Conservation (phyloP, 1,140 invertebrate species). For the Drosophila serrata region DNA sequence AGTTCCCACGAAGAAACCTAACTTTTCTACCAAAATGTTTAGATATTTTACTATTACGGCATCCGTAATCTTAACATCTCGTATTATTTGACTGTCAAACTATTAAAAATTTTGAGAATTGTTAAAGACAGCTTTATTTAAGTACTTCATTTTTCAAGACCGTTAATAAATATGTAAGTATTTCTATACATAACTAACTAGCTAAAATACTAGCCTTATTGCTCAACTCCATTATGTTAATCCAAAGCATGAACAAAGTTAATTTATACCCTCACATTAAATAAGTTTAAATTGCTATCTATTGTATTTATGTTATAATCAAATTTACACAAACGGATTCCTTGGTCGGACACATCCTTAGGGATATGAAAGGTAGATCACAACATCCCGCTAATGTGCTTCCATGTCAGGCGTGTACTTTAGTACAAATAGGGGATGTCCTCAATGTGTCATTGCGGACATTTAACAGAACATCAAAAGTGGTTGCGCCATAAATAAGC, state of each 20-base stretch:
- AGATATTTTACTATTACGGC: not conserved
- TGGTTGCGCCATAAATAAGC: constrained; percentile 71
- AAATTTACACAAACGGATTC: not conserved
- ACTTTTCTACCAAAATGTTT: not conserved
- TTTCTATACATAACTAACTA: too few relatives aligned
- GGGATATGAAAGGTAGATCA: constrained; percentile 2
- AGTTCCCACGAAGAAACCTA: not conserved
- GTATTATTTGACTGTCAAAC: too few relatives aligned
- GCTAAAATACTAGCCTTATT: too few relatives aligned
- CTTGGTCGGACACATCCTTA: not conserved
- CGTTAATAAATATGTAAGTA: too few relatives aligned
- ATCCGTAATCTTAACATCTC: too few relatives aligned
- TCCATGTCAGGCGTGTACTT: constrained; percentile 3
- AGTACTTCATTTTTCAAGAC: too few relatives aligned
- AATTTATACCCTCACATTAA: not conserved
- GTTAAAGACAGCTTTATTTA: too few relatives aligned
- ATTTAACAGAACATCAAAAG: constrained; percentile 79
- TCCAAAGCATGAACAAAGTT: not conserved
- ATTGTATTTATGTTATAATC: not conserved
- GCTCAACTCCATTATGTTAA: too few relatives aligned
- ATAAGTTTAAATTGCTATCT: not conserved
- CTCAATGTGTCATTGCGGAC: constrained; percentile 72
- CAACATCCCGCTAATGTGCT: constrained; percentile 16
- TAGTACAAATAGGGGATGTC: constrained; percentile 28
- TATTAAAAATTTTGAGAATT: too few relatives aligned